Percentiles rank a stretch among this genome's conserved stretches.
These are phyloP conservation scores for Pseudomyrmex cubaensis DNA, from an alignment of 1,140 invertebrate species.

Conservation along the genomic window DNA sequence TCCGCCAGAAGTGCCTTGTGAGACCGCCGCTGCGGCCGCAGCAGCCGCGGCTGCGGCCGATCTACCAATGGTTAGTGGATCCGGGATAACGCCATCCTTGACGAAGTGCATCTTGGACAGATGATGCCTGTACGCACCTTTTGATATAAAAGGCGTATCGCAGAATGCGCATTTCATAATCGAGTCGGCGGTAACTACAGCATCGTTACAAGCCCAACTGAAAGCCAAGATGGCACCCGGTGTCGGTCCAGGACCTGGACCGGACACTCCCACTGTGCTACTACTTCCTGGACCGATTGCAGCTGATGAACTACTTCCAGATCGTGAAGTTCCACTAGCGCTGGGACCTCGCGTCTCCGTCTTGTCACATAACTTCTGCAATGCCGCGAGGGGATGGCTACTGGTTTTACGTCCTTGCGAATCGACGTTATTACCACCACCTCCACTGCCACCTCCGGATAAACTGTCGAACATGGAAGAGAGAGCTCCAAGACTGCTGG, in stretches of 20 bases:
- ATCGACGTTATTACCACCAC: conserved; percentile 81
- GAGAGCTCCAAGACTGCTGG: conserved; percentile 91
- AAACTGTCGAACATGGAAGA: conserved; percentile 96
- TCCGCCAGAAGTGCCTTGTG: conserved; percentile 84
- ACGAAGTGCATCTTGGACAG: conserved; percentile 98
- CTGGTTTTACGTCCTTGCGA: conserved; percentile 88
- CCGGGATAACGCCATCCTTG: conserved; percentile 94
- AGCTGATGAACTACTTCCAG: conserved; percentile 52
- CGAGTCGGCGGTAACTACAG: conserved; percentile 93
- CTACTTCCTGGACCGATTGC: conserved; percentile 73
- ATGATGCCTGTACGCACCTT: conserved; percentile 98
- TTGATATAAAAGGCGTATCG: conserved; percentile 98
- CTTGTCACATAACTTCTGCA: conserved; percentile 98
- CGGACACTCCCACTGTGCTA: conserved; percentile 71
- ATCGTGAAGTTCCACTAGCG: conserved; percentile 66
- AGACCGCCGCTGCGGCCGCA: conserved; percentile 82
- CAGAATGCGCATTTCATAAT: conserved; percentile 98
- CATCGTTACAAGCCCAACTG: conserved; percentile 97
- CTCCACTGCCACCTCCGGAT: conserved; percentile 86
- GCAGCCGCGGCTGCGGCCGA: conserved; percentile 82
- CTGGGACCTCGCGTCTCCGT: conserved; percentile 89
- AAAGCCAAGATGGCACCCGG: conserved; percentile 95
- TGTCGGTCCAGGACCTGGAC: conserved; percentile 85
- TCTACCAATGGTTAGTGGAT: conserved; percentile 87
- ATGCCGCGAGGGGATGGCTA: conserved; percentile 95